Base-by-base conservation (phyloP, 2,797 vertebrate species). In the Pampus argenteus region DNA sequence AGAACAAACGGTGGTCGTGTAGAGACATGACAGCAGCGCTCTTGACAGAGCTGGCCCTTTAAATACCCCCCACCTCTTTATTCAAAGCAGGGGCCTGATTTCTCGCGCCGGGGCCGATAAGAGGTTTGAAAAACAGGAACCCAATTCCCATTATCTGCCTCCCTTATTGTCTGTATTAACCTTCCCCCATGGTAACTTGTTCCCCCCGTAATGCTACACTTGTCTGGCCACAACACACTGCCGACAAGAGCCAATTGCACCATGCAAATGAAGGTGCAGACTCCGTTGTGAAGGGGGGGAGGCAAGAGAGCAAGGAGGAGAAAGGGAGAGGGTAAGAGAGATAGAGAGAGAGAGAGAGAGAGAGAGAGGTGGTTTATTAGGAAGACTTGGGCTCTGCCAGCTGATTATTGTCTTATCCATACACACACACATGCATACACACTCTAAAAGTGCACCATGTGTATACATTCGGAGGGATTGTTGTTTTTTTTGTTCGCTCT, bases 121-220 rank as follows among this genome's bases (percentile, higher is more conserved):
- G 94, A 94, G 94, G 95, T 94, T 94, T 94, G 95, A 94, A 95
- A 94, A 95, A 95, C 95, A 95, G 92, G 94, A 89, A 93, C 94
- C 95, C 93, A 94, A 94, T 95, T 94, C 95, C 91, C 93, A 95
- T 95, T 93, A 91, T 94, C 95, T 94, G 95, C 93, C 93, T 95
- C 92, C 92, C 94, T 93, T 95, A 94, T 95, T 96, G 96, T 97
- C 95, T 94, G 93, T 88, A 89, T 95, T 96, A 97, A 97, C 97
- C 96, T 97, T 96, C 95, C 95, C 96, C 95, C 80, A 94, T 91
- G 93, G 95, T 95, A 95, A 96, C 95, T 96, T 96, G 96, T 96
- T 96, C 95, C 90, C 90, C 94, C 91, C 85, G 91, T 96, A 95
- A 95, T 95, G 96, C 96, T 97, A 97, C 96, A 97, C 95, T 97